phyloP scores from a whole-genome alignment of 2,113 vertebrate species.

The Corythaixoides concolor region DNA sequence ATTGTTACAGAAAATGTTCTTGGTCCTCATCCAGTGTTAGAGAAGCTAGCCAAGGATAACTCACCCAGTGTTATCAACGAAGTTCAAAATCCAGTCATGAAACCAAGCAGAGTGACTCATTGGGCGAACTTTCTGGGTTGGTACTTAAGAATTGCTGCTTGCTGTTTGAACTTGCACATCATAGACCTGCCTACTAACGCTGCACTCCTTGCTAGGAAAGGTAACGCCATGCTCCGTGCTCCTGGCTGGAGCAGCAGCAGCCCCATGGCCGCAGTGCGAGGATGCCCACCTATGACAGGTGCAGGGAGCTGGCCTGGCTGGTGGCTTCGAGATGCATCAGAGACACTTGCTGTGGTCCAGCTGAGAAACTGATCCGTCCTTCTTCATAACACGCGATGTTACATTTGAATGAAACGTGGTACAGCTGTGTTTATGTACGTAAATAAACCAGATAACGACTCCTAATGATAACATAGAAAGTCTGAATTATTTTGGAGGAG shows the following conservation, averaged over 20 bases:
- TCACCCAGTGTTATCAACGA: background rate
- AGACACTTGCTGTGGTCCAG: fast-evolving
- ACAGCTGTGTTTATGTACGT: background rate
- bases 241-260: background rate
- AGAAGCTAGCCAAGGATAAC: background rate
- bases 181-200: fast-evolving
- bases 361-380: background rate
- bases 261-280: fast-evolving
- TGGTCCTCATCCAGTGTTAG: background rate
- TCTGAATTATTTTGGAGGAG: background rate
- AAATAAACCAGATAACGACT: background rate
- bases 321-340: fast-evolving
- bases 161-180: background rate
- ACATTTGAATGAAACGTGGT: background rate
- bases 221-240: fast-evolving
- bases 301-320: fast-evolving
- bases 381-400: fast-evolving
- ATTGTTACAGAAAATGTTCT: background rate
- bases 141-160: background rate
- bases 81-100: background rate
- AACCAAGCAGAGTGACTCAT: background rate
- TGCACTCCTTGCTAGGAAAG: background rate
- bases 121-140: background rate
- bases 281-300: fast-evolving
- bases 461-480: background rate